Conservation (phyloP, 2,888 invertebrate genomes). For the Dryomyza anilis region DNA sequence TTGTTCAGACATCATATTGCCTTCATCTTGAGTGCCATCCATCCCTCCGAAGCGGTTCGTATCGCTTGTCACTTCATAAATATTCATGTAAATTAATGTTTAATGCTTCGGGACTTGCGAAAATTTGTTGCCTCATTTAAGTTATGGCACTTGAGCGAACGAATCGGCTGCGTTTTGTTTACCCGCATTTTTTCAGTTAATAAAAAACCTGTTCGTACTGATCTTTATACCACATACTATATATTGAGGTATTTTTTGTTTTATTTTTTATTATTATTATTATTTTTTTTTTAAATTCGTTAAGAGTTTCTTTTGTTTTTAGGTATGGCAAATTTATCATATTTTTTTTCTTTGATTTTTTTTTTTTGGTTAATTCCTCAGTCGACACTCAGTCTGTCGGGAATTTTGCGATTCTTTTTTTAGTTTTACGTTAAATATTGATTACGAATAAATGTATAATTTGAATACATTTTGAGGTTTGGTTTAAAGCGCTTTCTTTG, state of each 20-base stretch:
- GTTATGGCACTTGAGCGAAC: constrained; percentile 3
- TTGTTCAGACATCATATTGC: neutral
- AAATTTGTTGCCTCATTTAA: constrained; percentile 8
- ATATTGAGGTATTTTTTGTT: neutral
- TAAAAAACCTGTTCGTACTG: neutral
- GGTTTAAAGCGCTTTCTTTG: too few relatives aligned
- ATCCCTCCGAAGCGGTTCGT: neutral
- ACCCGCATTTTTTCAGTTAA: constrained; percentile 1
- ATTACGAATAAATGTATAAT: neutral
- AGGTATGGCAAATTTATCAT: too few relatives aligned
- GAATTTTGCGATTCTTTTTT: too few relatives aligned
- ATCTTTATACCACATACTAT: neutral
- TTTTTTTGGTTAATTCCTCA: neutral
- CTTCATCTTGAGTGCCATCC: neutral
- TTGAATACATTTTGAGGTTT: neutral
- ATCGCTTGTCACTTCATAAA: constrained; percentile 3
- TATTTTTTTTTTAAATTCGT: too few relatives aligned
- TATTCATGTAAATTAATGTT: constrained; percentile 17
- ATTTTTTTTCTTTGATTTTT: neutral
- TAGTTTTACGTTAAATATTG: neutral
- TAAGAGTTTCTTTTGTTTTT: too few relatives aligned
- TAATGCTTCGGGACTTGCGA: neutral
- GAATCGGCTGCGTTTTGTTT: constrained; percentile 6
- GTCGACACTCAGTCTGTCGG: constrained; percentile 13
- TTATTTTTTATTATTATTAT: neutral